A percentile compares a stretch with the other conserved stretches of the same genome.
Evolutionary conservation across 2,888 invertebrate genomes (phyloP).

Genomic region (Caenorhabditis japonica): DNA sequence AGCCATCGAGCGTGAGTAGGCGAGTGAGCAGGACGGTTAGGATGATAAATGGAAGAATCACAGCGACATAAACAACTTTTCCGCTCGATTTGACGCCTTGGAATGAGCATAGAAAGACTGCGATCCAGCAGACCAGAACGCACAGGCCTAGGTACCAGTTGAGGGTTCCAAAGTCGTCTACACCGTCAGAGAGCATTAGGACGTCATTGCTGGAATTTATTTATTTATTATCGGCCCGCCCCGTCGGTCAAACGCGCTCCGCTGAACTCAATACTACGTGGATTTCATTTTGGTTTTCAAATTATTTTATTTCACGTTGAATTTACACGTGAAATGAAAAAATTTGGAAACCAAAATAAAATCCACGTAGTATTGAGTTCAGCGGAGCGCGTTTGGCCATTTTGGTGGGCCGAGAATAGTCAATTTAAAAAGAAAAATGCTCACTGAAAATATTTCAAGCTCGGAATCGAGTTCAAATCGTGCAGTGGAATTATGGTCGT

Average conservation of each 20-base stretch:
- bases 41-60: slow-evolving; percentile 79
- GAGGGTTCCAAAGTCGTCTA: slow-evolving; percentile 75
- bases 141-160: slow-evolving; percentile 84
- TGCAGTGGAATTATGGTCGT: slow-evolving; percentile 46
- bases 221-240: too few relatives aligned
- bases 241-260: too few relatives aligned
- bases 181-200: slow-evolving; percentile 70
- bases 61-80: slow-evolving; percentile 81
- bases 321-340: too few relatives aligned
- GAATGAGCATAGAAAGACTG: slow-evolving; percentile 85
- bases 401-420: too few relatives aligned
- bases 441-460: slow-evolving; percentile 80
- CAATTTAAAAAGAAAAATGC: slow-evolving; percentile 23
- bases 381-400: too few relatives aligned
- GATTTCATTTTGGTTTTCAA: too few relatives aligned
- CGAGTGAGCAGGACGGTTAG: slow-evolving; percentile 83
- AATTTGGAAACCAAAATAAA: too few relatives aligned
- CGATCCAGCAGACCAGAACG: slow-evolving; percentile 85
- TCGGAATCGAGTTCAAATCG: slow-evolving; percentile 77
- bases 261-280: too few relatives aligned
- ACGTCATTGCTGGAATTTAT: slow-evolving; percentile 72
- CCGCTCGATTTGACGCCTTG: slow-evolving; percentile 87
- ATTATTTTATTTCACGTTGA: too few relatives aligned
- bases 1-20: slow-evolving; percentile 86
- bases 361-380: too few relatives aligned